Conservation (phyloP, 2,888 invertebrate genomes). For the Drosophila leonis region DNA sequence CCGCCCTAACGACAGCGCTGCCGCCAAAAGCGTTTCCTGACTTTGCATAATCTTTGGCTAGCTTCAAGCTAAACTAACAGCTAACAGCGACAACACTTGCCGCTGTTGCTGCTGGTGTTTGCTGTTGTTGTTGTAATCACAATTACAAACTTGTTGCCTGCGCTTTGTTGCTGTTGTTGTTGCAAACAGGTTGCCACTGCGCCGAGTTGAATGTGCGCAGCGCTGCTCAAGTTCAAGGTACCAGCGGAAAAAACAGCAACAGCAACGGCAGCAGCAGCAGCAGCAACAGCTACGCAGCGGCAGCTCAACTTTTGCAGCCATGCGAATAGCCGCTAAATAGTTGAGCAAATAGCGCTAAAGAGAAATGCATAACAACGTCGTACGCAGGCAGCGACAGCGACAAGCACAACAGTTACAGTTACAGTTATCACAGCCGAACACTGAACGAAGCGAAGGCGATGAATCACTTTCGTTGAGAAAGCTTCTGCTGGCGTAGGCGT, state of each 20-base stretch:
- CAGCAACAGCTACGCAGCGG: constrained; percentile 14
- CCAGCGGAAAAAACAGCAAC: constrained; percentile 41
- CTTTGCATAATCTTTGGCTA: constrained; percentile 70
- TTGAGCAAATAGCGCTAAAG: constrained; percentile 58
- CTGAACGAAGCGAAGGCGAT: constrained; percentile 50
- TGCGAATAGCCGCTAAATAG: constrained; percentile 59
- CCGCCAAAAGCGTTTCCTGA: constrained; percentile 62
- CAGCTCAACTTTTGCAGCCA: constrained; percentile 17
- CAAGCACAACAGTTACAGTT: constrained; percentile 4
- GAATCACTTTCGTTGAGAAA: constrained; percentile 80
- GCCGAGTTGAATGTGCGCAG: constrained; percentile 65
- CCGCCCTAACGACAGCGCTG: constrained; percentile 31
- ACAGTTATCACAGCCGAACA: constrained; percentile 25
- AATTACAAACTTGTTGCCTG: constrained; percentile 73
- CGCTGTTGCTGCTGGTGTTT: constrained; percentile 1
- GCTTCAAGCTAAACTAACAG: constrained; percentile 34
- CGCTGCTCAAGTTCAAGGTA: constrained; percentile 76
- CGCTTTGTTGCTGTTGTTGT: constrained; percentile 34
- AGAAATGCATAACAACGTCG: constrained; percentile 71
- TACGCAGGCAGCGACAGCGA: constrained; percentile 12
- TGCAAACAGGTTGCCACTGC: constrained; percentile 71
- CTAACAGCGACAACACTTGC: constrained; percentile 24
- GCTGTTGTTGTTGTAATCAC: constrained; percentile 39
- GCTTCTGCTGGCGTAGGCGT: constrained; percentile 71
- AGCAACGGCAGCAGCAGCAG: constrained; percentile 13